These are phyloP conservation scores for Athetis lepigone DNA, from an alignment of 2,888 invertebrate genomes.

Conservation along the genomic window DNA sequence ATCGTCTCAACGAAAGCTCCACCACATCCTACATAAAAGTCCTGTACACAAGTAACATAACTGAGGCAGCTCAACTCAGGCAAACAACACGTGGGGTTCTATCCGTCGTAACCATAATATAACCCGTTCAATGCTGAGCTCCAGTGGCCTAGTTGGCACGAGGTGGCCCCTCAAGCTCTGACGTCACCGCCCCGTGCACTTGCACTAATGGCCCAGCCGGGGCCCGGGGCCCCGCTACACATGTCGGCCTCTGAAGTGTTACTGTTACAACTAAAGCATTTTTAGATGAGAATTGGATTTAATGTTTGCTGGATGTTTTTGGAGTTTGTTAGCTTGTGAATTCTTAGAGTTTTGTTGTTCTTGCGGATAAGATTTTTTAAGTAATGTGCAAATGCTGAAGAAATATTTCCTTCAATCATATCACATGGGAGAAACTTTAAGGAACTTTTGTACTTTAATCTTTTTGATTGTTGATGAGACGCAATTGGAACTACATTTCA, in stretches of 20 bases:
- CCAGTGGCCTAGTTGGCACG: constrained; percentile 83
- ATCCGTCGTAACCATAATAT: constrained; percentile 54
- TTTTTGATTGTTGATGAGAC: no score
- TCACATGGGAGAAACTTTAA: no score
- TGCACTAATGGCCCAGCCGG: constrained; percentile 75
- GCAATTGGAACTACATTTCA: no score
- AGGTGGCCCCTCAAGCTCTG: constrained; percentile 77
- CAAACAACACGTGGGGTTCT: constrained; percentile 45
- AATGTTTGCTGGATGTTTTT: constrained; percentile 19
- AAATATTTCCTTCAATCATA: no score
- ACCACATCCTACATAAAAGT: not conserved
- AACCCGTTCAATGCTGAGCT: constrained; percentile 66
- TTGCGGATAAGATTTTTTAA: not conserved
- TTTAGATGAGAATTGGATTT: constrained; percentile 52
- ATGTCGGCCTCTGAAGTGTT: constrained; percentile 45
- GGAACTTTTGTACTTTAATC: no score
- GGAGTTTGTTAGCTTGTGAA: constrained; percentile 7
- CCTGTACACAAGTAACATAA: constrained; percentile 12
- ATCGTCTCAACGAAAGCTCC: no score
- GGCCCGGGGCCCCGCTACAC: constrained; percentile 53
- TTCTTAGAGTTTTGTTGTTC: not conserved
- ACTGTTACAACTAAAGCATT: constrained; percentile 46
- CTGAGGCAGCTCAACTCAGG: constrained; percentile 34
- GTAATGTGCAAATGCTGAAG: not conserved
- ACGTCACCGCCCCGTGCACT: constrained; percentile 75